Evolutionary conservation across 35 echinoderm and acorn worm species (phyloP).

Genomic region (Stichopus chloronotus): DNA sequence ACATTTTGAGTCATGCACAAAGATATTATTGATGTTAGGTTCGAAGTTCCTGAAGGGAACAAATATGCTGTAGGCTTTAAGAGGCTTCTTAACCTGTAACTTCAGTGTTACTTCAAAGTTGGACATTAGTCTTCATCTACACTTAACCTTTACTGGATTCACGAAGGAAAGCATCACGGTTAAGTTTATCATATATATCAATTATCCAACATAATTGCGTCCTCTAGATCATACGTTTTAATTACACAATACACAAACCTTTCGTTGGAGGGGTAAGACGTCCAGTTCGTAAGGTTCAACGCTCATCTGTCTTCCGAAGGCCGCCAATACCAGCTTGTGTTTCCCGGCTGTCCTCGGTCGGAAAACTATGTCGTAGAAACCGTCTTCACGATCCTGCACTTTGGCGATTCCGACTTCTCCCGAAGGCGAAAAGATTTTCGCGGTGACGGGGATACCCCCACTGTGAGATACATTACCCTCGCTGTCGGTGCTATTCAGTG

Average conservation of each 20-base stretch:
- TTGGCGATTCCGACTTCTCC: conserved; percentile 90
- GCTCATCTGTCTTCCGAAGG: conserved; percentile 84
- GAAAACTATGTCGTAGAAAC: conserved; percentile 86
- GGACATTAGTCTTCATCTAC: too few species aligned
- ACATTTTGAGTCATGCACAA: too few species aligned
- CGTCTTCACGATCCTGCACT: conserved; percentile 80
- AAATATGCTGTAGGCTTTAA: too few species aligned
- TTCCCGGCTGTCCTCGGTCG: conserved; percentile 78
- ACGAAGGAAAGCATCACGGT: too few species aligned
- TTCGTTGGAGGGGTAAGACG: conserved; percentile 66
- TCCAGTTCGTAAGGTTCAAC: conserved; percentile 82
- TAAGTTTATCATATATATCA: too few species aligned
- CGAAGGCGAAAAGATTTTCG: conserved; percentile 87
- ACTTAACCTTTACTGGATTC: too few species aligned
- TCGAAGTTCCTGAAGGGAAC: too few species aligned
- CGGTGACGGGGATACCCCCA: conserved; percentile 76
- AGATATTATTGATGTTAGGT: too few species aligned
- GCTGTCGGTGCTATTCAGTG: conserved; percentile 64
- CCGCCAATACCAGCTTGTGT: conserved; percentile 82
- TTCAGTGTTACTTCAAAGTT: too few species aligned
- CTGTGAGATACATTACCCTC: conserved; percentile 44
- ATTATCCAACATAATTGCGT: too few species aligned
- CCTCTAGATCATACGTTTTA: background rate
- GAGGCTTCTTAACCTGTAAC: too few species aligned
- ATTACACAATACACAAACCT: conserved; percentile 1